Base-by-base conservation (phyloP, 2,113 vertebrate genomes). In the Kryptolebias marmoratus region DNA sequence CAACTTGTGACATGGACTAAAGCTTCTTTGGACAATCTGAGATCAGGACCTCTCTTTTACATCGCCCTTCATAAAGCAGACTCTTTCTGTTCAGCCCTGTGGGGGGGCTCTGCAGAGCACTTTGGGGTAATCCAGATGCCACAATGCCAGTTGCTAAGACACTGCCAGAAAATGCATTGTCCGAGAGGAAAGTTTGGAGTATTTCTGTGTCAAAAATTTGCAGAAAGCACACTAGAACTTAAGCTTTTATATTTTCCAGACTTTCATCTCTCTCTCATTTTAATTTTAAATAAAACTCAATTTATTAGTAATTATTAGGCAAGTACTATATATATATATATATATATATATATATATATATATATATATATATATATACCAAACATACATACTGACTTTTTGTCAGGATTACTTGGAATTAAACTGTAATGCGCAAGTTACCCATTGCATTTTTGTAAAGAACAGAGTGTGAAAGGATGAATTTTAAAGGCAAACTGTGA, bases 141-240 rank as follows among this genome's bases (percentile, higher is more conserved):
- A 84, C 83, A 91, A 81, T 78, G 63, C 71, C 70, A 67, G 90
- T 93, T 93, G 91, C 92, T 87, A 91, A 82, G 92, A 82, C 64
- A 81, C 86, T 56, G 77, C 10, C 64, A 73, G 68, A 86, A 81
- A 87, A 92, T 87, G 84, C 80, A 80, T 82, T 81, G 77, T 82
- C 47, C 39, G 28, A 44, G 8, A 61, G 53, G 65, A 70, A 60
- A 71, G 30, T 53, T 1, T 52, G 68, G 1, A 67, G 14, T 27
- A 49, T 71, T 71, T 44, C 22, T 53, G 54, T 47, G 39, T 15
- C 11, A 22, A n/a, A 31, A 16, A 1, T 32, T 22, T 4, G 27
- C n/a, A 54, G 13, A 52, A 42, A 5, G 39, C 1, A 8, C 5
- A 10, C 39, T 5, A 9, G 39, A 42, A 8, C 10, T 42, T 8